A percentile compares a stretch with the other conserved stretches of the same genome.
phyloP scores from a whole-genome alignment of 2,113 vertebrate genomes.

The Scartelaos histophorus region DNA sequence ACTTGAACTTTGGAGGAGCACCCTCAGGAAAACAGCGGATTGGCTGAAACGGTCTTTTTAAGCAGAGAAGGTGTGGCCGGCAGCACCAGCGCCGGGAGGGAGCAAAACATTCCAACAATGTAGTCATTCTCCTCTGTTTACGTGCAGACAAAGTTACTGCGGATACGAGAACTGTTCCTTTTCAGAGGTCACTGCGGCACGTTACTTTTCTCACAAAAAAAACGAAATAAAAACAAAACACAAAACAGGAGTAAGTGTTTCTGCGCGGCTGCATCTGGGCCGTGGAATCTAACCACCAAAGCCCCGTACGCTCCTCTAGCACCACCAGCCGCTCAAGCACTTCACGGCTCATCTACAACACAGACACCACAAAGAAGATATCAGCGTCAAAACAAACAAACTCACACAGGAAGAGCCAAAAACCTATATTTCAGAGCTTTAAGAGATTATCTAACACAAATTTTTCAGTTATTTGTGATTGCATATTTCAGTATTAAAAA shows the following conservation, averaged over 20 bases:
- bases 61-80: slow-evolving; percentile 55
- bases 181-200: slow-evolving; percentile 32
- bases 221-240: too few species aligned
- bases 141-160: slow-evolving; percentile 25
- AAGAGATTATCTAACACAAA: too few species aligned
- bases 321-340: slow-evolving; percentile 47
- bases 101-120: slow-evolving; percentile 79
- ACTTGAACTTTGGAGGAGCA: slow-evolving; percentile 56
- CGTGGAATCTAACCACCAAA: slow-evolving; percentile 34
- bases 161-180: slow-evolving; percentile 39
- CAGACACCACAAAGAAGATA: slow-evolving; percentile 43
- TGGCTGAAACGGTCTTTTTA: slow-evolving; percentile 71
- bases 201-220: slow-evolving; percentile 20
- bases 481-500: background rate
- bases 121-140: slow-evolving; percentile 53
- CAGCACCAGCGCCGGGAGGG: slow-evolving; percentile 57
- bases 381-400: background rate
- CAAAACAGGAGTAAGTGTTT: slow-evolving; percentile 20
- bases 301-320: slow-evolving; percentile 36
- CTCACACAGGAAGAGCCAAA: slow-evolving; percentile 18
- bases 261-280: slow-evolving; percentile 39
- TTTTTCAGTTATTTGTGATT: too few species aligned
- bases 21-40: slow-evolving; percentile 80
- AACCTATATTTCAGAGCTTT: background rate
- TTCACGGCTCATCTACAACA: slow-evolving; percentile 63